These are phyloP conservation scores for Lophotriccus pileatus DNA, from an alignment of 2,797 vertebrate species.

Conservation along the genomic window DNA sequence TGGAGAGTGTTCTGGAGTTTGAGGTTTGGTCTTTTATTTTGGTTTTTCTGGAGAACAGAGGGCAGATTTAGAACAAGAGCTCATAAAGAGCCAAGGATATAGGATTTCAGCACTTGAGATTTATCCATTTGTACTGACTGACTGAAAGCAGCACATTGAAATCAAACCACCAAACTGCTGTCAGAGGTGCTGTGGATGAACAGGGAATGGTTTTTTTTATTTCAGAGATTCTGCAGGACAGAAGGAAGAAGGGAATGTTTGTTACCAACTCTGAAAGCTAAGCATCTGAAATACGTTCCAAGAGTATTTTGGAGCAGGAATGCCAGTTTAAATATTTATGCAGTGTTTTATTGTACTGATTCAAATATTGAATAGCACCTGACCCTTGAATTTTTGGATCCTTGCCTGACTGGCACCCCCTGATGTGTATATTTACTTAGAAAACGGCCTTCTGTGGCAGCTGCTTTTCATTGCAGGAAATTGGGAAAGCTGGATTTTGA, in stretches of 20 bases:
- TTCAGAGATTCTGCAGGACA: not conserved
- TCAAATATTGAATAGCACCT: slow-evolving; percentile 43
- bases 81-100: slow-evolving; percentile 3
- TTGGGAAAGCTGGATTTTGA: not conserved
- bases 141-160: not conserved
- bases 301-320: slow-evolving; percentile 59
- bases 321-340: slow-evolving; percentile 70
- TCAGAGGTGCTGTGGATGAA: slow-evolving; percentile 16
- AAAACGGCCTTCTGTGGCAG: slow-evolving; percentile 15
- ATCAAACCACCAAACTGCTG: slow-evolving; percentile 28
- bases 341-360: slow-evolving; percentile 49
- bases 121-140: slow-evolving; percentile 30
- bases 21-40: not conserved
- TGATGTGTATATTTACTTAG: slow-evolving; percentile 17
- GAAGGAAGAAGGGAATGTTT: slow-evolving; percentile 36
- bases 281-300: slow-evolving; percentile 31
- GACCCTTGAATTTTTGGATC: slow-evolving; percentile 56
- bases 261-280: slow-evolving; percentile 55
- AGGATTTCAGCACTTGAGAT: slow-evolving; percentile 15
- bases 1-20: not conserved
- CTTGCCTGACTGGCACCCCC: slow-evolving; percentile 29
- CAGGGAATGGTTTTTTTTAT: slow-evolving; percentile 19
- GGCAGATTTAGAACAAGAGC: not conserved
- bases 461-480: slow-evolving; percentile 20
- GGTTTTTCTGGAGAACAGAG: not conserved